Evolutionary conservation across 2,797 vertebrate genomes (phyloP), one percentile per base, ranked within the genome.

Genomic region (Clarias laeviceps): DNA sequence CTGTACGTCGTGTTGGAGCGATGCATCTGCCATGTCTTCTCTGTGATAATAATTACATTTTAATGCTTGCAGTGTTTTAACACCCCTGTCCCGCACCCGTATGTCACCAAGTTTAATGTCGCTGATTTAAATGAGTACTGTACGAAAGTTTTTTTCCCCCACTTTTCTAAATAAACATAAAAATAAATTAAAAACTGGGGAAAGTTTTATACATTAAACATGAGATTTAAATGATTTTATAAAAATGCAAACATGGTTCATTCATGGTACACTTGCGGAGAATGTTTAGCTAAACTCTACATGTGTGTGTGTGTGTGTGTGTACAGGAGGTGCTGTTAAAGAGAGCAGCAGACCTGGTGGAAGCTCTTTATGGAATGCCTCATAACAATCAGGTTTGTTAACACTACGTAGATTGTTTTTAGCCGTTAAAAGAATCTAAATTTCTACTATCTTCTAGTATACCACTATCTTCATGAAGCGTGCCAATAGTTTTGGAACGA

Each of bases 291-390:
- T 77, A 57, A 56, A 56, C 50, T 56, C 17, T 8, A 7, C 17
- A 0, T 24, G 3, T 24, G 5, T 65, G 64, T 69, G n/a, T 81
- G 66, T 85, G 64, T 89, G 82, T 87, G 66, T 82, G 69, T 57
- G 90, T 85, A 5, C 86, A 96, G 95, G 95, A 96, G 74, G 95
- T 96, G 72, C 92, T 96, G 83, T 87, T 96, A 90, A 96, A 96
- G 91, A 92, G 95, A 83, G 95, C 95, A 0, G 95, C 95, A 22
- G 95, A 96, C 86, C 45, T 96, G 89, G 95, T 95, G 40, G 95
- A 96, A 88, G 95, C 95, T 1, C 92, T 96, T 85, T 96, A 96
- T n/a, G 95, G 95, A 57, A 94, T 95, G 94, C 95, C 95, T 1
- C 92, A 95, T 91, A 94, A 94, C 74, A 96, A 96, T 90, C 95